Evolutionary conservation across 2,113 vertebrate genomes (phyloP).

Genomic region (Fulica atra): DNA sequence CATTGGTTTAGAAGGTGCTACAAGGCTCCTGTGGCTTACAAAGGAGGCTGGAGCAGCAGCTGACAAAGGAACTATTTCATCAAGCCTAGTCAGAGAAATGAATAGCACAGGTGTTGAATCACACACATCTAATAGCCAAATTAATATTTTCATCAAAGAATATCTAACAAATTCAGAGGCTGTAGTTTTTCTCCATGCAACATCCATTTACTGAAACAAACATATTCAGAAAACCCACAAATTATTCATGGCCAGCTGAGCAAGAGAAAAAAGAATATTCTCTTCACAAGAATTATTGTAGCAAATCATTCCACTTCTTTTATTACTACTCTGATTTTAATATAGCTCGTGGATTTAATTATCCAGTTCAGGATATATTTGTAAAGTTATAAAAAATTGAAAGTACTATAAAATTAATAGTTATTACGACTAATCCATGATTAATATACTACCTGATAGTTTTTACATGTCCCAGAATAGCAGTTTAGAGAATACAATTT

Average conservation of each 20-base stretch:
- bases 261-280: neutral
- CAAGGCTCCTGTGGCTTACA: neutral
- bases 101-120: neutral
- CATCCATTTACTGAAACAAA: neutral
- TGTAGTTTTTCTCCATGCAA: neutral
- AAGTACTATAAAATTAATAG: conserved; percentile 35
- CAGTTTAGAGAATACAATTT: conserved; percentile 14
- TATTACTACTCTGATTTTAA: conserved; percentile 19
- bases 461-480: conserved; percentile 6
- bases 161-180: neutral
- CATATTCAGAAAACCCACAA: neutral
- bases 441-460: conserved; percentile 24
- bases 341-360: conserved; percentile 45
- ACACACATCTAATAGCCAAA: neutral
- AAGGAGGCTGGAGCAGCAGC: neutral
- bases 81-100: neutral
- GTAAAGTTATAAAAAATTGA: conserved; percentile 43
- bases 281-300: neutral
- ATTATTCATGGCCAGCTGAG: neutral
- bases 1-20: neutral
- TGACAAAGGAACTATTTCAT: neutral
- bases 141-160: neutral
- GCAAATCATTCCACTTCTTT: neutral
- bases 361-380: conserved; percentile 17
- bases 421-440: conserved; percentile 21